A percentile compares a stretch with the other conserved stretches of the same genome.
phyloP scores from a whole-genome alignment of 1,140 invertebrate genomes.

The Meloidogyne floridensis region DNA sequence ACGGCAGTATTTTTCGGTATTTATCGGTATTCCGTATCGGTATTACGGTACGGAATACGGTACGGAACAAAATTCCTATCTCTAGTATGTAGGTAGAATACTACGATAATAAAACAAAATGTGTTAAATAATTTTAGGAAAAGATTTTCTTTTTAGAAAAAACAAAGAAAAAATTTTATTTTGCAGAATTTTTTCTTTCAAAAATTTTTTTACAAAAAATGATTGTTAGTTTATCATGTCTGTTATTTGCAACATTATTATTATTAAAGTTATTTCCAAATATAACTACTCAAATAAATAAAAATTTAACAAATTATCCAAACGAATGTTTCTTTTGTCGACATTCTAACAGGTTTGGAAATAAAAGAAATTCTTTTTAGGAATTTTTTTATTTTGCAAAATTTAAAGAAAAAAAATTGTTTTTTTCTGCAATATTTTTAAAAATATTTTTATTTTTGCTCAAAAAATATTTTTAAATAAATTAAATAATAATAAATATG shows the following conservation, averaged over 20 bases:
- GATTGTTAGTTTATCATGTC: background rate
- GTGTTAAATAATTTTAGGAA: background rate
- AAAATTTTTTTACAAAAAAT: conserved; percentile 10
- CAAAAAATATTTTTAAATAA: conserved; percentile 8
- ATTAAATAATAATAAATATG: conserved; percentile 2
- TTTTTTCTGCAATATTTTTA: no score
- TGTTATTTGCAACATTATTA: background rate
- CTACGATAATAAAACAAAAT: no score
- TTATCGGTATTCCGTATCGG: no score
- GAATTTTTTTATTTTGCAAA: no score
- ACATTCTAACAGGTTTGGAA: conserved; percentile 4
- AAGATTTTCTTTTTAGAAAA: background rate
- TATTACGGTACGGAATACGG: no score
- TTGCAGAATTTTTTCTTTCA: background rate
- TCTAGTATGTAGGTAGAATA: no score
- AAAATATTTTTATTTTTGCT: no score
- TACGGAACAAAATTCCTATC: no score
- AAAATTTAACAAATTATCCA: background rate
- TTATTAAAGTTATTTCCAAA: background rate
- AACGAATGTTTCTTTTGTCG: conserved; percentile 23
- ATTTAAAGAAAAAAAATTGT: no score
- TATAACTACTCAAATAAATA: background rate
- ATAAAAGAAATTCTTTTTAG: background rate
- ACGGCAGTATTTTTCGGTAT: no score
- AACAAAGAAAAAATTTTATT: background rate